phyloP scores from a whole-genome alignment of 92 coral and sea anemone species.

The Muricea muricata region DNA sequence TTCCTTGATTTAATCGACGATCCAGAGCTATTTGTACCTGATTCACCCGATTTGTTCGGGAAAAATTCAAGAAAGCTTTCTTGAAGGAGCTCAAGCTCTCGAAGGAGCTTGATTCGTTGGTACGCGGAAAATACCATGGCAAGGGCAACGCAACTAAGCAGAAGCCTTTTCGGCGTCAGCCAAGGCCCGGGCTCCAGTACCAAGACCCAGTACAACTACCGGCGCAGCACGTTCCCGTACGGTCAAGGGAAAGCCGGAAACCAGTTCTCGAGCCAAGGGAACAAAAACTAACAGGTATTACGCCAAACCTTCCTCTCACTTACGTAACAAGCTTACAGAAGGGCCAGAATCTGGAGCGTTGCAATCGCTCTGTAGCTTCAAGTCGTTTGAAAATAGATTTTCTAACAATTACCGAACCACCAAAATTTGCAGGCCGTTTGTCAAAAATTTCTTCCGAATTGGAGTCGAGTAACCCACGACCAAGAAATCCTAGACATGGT shows the following conservation, averaged over 20 bases:
- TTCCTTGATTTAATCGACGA: not conserved
- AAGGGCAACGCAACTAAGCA: not conserved
- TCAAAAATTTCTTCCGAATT: too few species aligned
- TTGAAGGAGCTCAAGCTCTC: not conserved
- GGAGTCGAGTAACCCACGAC: constrained; percentile 20
- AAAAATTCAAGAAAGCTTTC: not conserved
- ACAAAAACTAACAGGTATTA: not conserved
- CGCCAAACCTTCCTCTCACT: not conserved
- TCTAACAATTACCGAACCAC: too few species aligned
- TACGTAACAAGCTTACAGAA: not conserved
- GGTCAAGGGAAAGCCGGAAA: too few species aligned
- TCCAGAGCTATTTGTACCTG: not conserved
- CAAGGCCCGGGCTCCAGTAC: not conserved
- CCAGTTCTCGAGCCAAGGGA: too few species aligned
- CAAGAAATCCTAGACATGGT: constrained; percentile 14
- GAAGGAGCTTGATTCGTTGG: not conserved
- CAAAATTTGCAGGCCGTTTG: too few species aligned
- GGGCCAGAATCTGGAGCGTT: not conserved
- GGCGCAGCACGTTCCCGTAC: too few species aligned
- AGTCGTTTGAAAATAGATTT: not conserved
- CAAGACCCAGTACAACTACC: not conserved
- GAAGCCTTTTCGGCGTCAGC: not conserved
- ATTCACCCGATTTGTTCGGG: not conserved
- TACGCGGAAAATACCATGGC: not conserved
- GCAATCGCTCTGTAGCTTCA: not conserved